These are phyloP conservation scores for Microchirus variegatus DNA, from an alignment of 2,797 vertebrate genomes.

Conservation along the genomic window DNA sequence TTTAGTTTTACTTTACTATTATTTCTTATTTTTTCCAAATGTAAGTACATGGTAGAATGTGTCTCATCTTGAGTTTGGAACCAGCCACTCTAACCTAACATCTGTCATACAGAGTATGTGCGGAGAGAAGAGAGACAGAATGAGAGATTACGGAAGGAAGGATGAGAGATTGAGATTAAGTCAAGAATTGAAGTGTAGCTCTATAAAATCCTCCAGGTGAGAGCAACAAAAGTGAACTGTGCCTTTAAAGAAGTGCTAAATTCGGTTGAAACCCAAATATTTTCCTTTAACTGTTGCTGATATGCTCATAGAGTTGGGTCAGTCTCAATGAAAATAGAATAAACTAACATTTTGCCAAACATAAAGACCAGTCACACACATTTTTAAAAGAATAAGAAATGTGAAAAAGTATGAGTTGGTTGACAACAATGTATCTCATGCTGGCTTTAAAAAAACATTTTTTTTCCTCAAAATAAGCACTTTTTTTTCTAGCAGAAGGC, in stretches of 20 bases:
- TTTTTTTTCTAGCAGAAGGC: constrained; percentile 80
- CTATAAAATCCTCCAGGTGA: constrained; percentile 18
- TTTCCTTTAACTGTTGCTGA: constrained; percentile 13
- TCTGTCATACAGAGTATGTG: background rate
- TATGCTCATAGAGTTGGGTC: constrained; percentile 44
- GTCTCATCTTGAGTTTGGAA: constrained; percentile 54
- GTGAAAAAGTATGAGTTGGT: constrained; percentile 34
- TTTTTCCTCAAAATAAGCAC: constrained; percentile 81
- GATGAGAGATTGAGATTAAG: constrained; percentile 22
- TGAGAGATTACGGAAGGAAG: constrained; percentile 45
- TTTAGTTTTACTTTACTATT: constrained; percentile 65
- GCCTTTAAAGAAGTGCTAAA: constrained; percentile 54
- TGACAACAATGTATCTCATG: constrained; percentile 30
- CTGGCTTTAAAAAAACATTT: constrained; percentile 32
- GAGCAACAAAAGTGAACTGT: constrained; percentile 26
- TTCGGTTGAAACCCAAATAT: background rate
- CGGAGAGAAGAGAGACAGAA: constrained; percentile 1
- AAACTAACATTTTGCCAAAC: constrained; percentile 13
- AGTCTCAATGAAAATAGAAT: constrained; percentile 18
- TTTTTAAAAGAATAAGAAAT: constrained; percentile 17
- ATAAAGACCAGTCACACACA: constrained; percentile 20
- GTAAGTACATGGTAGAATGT: constrained; percentile 65
- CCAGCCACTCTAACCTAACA: constrained; percentile 26
- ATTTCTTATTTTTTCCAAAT: constrained; percentile 67
- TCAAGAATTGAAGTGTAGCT: constrained; percentile 15